Conservation (phyloP, 2,888 invertebrate genomes). For the Serrognathus titanus region DNA sequence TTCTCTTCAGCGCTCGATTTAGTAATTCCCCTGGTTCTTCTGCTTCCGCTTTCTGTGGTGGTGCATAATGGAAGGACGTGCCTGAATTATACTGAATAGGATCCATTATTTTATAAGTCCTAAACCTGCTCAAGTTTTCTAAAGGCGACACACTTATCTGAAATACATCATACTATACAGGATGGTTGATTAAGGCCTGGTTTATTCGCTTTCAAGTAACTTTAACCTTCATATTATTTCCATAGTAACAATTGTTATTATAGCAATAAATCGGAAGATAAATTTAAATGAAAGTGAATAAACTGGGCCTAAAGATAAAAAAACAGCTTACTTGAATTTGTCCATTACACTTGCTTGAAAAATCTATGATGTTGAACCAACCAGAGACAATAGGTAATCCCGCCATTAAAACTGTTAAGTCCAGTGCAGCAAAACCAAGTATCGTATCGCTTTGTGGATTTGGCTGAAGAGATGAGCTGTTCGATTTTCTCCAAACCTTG, state of each 20-base stretch:
- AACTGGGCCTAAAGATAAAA: too few relatives aligned
- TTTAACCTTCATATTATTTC: too few relatives aligned
- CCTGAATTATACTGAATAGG: background rate
- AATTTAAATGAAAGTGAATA: too few relatives aligned
- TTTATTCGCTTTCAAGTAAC: too few relatives aligned
- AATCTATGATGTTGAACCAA: slow-evolving; percentile 65
- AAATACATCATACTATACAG: background rate
- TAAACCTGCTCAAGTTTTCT: slow-evolving; percentile 47
- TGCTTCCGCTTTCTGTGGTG: slow-evolving; percentile 4
- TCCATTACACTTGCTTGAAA: slow-evolving; percentile 56
- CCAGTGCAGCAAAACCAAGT: slow-evolving; percentile 59
- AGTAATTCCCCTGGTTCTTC: slow-evolving; percentile 40
- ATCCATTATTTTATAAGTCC: slow-evolving; percentile 1
- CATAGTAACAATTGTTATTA: too few relatives aligned
- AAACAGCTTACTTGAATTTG: slow-evolving; percentile 54
- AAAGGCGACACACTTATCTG: slow-evolving; percentile 55
- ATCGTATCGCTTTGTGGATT: slow-evolving; percentile 57
- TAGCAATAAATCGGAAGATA: too few relatives aligned
- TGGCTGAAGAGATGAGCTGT: slow-evolving; percentile 48
- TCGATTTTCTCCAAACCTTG: slow-evolving; percentile 59
- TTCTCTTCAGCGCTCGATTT: slow-evolving; percentile 55
- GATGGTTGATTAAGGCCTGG: too few relatives aligned
- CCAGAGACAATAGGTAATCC: slow-evolving; percentile 56
- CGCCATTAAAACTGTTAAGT: slow-evolving; percentile 53
- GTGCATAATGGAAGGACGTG: background rate